Base-by-base conservation (phyloP, 2,888 invertebrate species). In the Pollenia amentaria region DNA sequence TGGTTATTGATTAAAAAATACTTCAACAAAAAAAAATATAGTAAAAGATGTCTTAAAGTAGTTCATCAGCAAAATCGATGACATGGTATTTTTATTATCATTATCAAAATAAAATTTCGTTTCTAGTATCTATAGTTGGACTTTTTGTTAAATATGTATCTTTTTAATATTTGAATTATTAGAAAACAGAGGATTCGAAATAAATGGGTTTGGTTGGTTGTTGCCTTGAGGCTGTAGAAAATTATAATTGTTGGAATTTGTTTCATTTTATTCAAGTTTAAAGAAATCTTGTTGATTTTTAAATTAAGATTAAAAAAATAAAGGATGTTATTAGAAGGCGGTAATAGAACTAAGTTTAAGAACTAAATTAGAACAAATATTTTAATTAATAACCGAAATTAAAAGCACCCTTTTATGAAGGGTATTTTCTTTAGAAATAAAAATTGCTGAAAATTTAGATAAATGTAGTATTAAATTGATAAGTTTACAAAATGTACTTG, bases 21-120 rank as follows among this genome's bases (percentile, higher is more conserved):
- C 21, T 48, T 8, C 21, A 55, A 11, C 6, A 44, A 38, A 40
- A 46, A 46, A 62, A 9, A 18, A 53, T 12, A 16, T 46, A 57
- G 51, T 64, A 65, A 72, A 80, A 85, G 76, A 80, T 80, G 75
- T 80, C 44, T 80, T 67, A 77, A 85, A 85, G 80, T 85, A 81
- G 85, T 79, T 70, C 84, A 75, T 84, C 79, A 75, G 79, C 84
- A 70, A 84, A 80, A 84, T 76, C 69, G 75, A 84, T 80, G 79
- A 78, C 78, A 79, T 79, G 84, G 78, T 79, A 84, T 75, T 76
- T 84, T 69, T 62, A 46, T 57, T 38, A 48, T 46, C 38, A 62
- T 48, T 21, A 51, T 62, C 12, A 62, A 40, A 2, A 62, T 46
- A 46, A 29, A 29, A 60, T 62, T 40, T 62, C 16, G 44, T 42